Base-by-base conservation (phyloP, 2,888 invertebrate species). In the Phania funesta region DNA sequence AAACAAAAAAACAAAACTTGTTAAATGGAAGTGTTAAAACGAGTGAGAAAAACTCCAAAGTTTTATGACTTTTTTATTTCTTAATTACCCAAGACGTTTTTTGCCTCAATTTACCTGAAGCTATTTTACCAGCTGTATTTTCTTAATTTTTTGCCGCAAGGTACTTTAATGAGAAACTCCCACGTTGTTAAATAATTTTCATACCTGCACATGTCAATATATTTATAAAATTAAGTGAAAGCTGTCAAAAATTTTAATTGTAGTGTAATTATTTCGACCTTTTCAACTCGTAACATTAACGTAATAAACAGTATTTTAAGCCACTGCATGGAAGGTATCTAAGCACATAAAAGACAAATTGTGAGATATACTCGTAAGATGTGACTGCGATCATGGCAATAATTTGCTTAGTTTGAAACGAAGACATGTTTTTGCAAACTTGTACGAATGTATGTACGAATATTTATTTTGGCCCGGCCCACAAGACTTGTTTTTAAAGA, bases 31-130 rank as follows among this genome's bases (percentile, higher is more conserved):
- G 48, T 48, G 65, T 56, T 65, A 29, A 67, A 44, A 9, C n/a
- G 50, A 75, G 18, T 13, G 56, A 68, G 60, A 62, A 35, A 62
- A 77, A 62, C 48, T 60, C 62, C 22, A 70, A 70, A 64, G 62
- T 77, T 62, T 56, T 46, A 70, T 48, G 41, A 71, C 48, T 58
- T 18, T 16, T 44, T 18, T 44, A 16, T 11, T 18, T 58, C 32
- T 64, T 74, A 56, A 74, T 74, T 68, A 35, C 44, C 60, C 46
- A 22, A 29, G 38, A 44, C 29, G 54, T 64, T 62, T 24, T 46
- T 52, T 54, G 20, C 29, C 7, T 52, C 13, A 6, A 46, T 20
- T 35, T 48, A 22, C 26, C 44, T 24, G 38, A 71, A 74, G 32
- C 18, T 38, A 18, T 41, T 62, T 52, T 20, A 50, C n/a, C 13